Evolutionary conservation across 2,797 vertebrate genomes (phyloP).

Genomic region (Apodemus agrarius): DNA sequence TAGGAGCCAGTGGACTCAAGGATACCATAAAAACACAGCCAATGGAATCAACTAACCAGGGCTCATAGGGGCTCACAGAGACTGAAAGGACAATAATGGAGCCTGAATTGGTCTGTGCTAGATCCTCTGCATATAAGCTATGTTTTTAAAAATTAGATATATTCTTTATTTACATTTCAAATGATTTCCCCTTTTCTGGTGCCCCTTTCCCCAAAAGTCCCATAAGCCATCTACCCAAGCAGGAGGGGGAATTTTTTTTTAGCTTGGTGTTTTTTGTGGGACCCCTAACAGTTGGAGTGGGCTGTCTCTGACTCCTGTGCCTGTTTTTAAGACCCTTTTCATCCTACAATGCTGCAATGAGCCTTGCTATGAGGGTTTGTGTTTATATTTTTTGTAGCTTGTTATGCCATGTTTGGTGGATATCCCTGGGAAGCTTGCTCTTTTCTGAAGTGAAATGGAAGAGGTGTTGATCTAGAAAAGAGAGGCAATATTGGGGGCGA

Average conservation of each 20-base stretch:
- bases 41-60: not conserved
- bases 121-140: not conserved
- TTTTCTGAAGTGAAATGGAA: not conserved
- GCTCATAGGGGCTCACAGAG: not conserved
- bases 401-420: not conserved
- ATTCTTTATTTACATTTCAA: too few relatives aligned
- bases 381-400: not conserved
- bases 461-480: not conserved
- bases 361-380: not conserved
- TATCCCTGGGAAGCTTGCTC: not conserved
- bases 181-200: too few relatives aligned
- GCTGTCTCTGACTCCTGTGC: not conserved
- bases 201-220: too few relatives aligned
- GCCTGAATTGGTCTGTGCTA: not conserved
- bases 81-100: not conserved
- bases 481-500: not conserved
- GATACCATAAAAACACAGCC: not conserved
- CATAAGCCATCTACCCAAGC: too few relatives aligned
- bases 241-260: not conserved
- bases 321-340: not conserved
- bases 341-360: not conserved
- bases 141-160: not conserved
- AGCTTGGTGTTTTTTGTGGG: not conserved
- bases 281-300: not conserved
- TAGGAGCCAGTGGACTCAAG: not conserved